phyloP scores from a whole-genome alignment of 64 coral and sea anemone genomes.

The Stylophora pistillata region DNA sequence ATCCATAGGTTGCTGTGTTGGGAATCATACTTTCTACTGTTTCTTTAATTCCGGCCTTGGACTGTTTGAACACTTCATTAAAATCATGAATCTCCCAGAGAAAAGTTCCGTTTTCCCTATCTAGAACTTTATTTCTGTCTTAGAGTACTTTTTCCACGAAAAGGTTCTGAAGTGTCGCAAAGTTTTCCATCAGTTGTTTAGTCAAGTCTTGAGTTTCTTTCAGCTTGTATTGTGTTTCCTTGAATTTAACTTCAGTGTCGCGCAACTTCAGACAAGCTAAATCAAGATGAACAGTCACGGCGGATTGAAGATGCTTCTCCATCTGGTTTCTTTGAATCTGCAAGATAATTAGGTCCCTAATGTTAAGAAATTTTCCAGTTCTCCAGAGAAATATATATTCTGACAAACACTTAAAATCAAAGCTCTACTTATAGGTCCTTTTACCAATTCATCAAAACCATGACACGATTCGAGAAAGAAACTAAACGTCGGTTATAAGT shows the following conservation, averaged over 20 bases:
- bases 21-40: not conserved
- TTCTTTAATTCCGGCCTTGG: too few species aligned
- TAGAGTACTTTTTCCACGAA: too few species aligned
- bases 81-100: too few species aligned
- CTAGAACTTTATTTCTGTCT: too few species aligned
- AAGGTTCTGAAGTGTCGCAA: not conserved
- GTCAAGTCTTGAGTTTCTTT: not conserved
- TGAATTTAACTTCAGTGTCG: not conserved
- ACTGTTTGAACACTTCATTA: too few species aligned
- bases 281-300: not conserved
- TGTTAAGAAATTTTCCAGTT: not conserved
- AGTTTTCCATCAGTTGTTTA: not conserved
- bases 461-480: too few species aligned
- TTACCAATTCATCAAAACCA: too few species aligned
- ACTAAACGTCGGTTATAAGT: too few species aligned
- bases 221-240: not conserved
- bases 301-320: not conserved
- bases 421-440: too few species aligned
- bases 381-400: too few species aligned
- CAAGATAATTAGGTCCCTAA: not conserved
- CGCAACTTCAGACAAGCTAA: conserved; percentile 1
- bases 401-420: too few species aligned
- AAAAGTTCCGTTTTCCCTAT: too few species aligned
- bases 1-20: not conserved
- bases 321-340: not conserved